Evolutionary conservation across 2,797 vertebrate genomes (phyloP), one percentile per base, ranked within the genome.

Genomic region (Emydoidea blandingii): DNA sequence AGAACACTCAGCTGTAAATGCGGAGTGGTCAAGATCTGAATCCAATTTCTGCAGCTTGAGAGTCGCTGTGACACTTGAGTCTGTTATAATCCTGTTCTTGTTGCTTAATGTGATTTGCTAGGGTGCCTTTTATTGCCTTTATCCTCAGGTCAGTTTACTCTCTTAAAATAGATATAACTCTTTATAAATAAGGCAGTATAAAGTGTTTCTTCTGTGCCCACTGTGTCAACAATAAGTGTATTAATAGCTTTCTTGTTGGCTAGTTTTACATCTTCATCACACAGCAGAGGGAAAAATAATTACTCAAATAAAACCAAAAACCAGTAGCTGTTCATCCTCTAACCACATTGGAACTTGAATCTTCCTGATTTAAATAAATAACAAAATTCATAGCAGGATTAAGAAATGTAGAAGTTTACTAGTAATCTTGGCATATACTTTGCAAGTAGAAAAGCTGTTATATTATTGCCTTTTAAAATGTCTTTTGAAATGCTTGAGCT

Each of bases 361-460:
- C 37, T 86, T 85, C 52, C 27, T 37, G 53, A 74, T 47, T 83
- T 19, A 57, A 94, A 68, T 0, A 72, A 80, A 2, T 37, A 84
- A 37, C 12, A 81, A 54, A 50, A 79, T 87, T 56, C 16, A 19
- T 34, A 68, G 14, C 37, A 79, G 79, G 37, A 87, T 54, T 90
- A 87, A 93, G 87, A 90, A 47, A 31, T n/a, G 29, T 90, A 87
- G 74, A 5, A 49, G 7, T 56, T 81, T 87, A 72, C 47, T 62
- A 80, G 52, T 52, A 87, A 53, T 52, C 5, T 92, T 93, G 83
- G 50, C 57, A 92, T 92, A 62, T 81, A 72, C 80, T 90, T 83
- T 62, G 21, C 83, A 72, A 91, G 89, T 93, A 65, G 3, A 90
- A 83, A 92, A 88, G 16, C 72, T 90, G 31, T 94, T 91, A 93